Conservation (phyloP, 2,113 vertebrate genomes). For the Candoia aspera region DNA sequence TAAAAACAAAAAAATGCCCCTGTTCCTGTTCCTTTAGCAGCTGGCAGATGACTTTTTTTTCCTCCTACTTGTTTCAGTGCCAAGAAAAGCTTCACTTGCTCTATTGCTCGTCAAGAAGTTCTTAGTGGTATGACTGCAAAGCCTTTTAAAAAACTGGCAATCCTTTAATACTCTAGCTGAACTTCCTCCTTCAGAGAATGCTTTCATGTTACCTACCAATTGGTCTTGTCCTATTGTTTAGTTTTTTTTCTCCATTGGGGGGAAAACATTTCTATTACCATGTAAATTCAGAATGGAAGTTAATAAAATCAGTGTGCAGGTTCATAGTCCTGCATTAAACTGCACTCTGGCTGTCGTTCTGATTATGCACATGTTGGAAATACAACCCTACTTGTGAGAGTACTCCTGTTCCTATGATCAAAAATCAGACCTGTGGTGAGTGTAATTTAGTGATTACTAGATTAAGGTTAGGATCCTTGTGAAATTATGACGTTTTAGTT, state of each 20-base stretch:
- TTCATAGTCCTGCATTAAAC: conserved; percentile 6
- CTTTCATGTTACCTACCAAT: neutral
- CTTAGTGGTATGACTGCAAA: neutral
- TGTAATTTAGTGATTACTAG: neutral
- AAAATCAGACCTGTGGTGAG: neutral
- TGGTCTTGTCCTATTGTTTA: neutral
- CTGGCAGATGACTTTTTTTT: neutral
- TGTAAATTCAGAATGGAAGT: conserved; percentile 6
- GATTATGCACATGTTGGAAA: neutral
- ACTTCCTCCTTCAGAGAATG: neutral
- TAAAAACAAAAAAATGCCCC: neutral
- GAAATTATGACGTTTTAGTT: neutral
- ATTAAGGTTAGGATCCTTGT: neutral
- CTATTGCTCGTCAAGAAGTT: neutral
- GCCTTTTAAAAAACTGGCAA: neutral
- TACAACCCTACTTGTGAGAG: neutral
- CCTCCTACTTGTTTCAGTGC: neutral
- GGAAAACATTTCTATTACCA: neutral
- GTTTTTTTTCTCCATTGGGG: neutral
- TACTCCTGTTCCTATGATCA: neutral
- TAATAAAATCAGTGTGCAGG: neutral
- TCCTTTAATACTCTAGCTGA: neutral
- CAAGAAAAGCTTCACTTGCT: neutral
- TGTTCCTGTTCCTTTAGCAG: neutral
- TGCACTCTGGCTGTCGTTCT: neutral